Evolutionary conservation across 2,113 vertebrate genomes (phyloP).

Genomic region (Lepidothrix coronata): DNA sequence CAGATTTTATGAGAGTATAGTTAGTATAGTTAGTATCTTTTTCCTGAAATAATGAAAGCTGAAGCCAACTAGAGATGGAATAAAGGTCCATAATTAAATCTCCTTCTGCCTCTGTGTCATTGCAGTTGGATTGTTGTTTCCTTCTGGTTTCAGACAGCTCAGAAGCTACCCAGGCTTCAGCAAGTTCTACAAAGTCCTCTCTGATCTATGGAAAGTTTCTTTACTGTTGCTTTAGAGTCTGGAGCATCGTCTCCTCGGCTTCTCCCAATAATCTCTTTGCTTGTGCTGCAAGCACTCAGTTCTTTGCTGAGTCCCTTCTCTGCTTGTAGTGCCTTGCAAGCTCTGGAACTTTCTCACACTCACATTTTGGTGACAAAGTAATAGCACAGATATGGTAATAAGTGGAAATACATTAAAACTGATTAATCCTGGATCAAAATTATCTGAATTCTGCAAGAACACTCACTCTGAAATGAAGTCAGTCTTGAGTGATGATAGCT

Average conservation of each 20-base stretch:
- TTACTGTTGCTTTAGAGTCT: background rate
- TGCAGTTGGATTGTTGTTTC: background rate
- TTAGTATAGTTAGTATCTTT: background rate
- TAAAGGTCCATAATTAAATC: background rate
- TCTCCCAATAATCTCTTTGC: background rate
- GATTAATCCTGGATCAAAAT: background rate
- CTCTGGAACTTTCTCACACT: background rate
- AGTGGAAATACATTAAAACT: background rate
- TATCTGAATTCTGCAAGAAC: background rate
- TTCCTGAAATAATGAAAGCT: background rate
- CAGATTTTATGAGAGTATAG: background rate
- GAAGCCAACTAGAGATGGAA: background rate
- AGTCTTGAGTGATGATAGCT: background rate
- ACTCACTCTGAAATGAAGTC: background rate
- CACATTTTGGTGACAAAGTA: background rate
- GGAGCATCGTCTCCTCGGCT: background rate
- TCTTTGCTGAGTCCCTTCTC: background rate
- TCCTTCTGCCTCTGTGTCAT: background rate
- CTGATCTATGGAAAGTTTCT: background rate
- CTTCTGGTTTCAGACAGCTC: background rate
- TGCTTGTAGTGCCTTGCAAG: background rate
- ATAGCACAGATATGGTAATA: background rate
- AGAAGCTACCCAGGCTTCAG: accelerated
- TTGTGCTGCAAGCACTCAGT: background rate
- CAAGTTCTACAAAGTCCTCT: background rate